Conservation (phyloP, 2,113 vertebrate genomes). For the Upupa epops region DNA sequence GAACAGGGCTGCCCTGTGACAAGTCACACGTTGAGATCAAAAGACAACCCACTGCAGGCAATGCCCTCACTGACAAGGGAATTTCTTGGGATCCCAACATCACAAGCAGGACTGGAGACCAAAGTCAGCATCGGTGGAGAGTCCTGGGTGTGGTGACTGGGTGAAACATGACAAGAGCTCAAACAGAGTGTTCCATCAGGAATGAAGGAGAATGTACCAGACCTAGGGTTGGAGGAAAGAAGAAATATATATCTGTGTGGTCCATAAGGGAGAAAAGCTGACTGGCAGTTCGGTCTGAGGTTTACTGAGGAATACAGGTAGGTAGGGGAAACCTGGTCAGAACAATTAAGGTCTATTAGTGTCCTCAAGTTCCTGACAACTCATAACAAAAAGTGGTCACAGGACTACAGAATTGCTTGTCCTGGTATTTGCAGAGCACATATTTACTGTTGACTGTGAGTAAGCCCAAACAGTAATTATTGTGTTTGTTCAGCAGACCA, state of each 20-base stretch:
- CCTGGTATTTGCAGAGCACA: background rate
- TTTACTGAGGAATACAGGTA: background rate
- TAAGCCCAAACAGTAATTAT: background rate
- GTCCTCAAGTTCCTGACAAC: background rate
- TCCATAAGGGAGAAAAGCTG: background rate
- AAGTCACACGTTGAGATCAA: background rate
- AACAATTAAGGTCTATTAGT: background rate
- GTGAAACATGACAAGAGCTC: background rate
- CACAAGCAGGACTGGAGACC: background rate
- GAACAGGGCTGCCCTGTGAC: background rate
- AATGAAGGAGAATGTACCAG: background rate
- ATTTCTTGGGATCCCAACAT: accelerated
- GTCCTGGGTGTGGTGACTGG: accelerated
- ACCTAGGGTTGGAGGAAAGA: background rate
- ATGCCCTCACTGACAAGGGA: background rate
- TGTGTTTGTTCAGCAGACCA: background rate
- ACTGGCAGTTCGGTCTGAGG: background rate
- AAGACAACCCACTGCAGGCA: background rate
- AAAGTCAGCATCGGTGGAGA: background rate
- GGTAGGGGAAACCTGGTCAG: accelerated
- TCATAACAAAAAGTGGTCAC: background rate
- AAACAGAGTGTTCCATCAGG: background rate
- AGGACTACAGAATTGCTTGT: background rate
- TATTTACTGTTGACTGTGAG: background rate
- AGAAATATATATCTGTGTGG: accelerated